phyloP scores from a whole-genome alignment of 92 coral and sea anemone species.

The Porites divaricata region DNA sequence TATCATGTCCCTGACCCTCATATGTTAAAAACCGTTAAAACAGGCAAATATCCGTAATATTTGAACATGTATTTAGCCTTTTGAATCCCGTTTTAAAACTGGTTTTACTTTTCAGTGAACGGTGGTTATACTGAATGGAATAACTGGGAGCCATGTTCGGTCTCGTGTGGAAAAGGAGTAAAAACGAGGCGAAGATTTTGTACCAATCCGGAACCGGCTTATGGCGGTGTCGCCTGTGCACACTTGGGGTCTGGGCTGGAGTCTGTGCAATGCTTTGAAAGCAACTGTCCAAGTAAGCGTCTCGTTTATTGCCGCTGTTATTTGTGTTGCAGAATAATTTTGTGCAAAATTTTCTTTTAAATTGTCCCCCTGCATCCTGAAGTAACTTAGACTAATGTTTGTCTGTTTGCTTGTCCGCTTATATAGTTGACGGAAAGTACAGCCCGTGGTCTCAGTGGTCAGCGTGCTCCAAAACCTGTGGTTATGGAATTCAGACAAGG shows the following conservation, averaged over 20 bases:
- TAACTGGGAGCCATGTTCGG: constrained; percentile 87
- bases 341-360: no score
- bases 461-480: constrained; percentile 88
- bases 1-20: no score
- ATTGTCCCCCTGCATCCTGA: not conserved
- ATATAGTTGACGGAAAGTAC: constrained; percentile 90
- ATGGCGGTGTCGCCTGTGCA: constrained; percentile 89
- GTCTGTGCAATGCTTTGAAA: constrained; percentile 86
- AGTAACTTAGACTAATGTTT: no score
- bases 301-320: not conserved
- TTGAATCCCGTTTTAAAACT: not conserved
- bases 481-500: constrained; percentile 90
- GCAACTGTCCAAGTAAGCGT: constrained; percentile 93
- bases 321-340: not conserved
- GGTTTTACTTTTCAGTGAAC: constrained; percentile 58
- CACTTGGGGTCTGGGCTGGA: constrained; percentile 85
- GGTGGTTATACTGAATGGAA: constrained; percentile 97
- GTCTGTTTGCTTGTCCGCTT: not conserved
- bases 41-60: not conserved
- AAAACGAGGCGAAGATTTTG: constrained; percentile 82
- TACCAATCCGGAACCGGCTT: constrained; percentile 86
- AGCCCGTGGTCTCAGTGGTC: constrained; percentile 96
- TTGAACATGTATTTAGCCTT: not conserved
- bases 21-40: not conserved
- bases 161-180: constrained; percentile 88